These are phyloP conservation scores for Coecobrya sp. DNA, from an alignment of 2,888 invertebrate species.

Conservation along the genomic window DNA sequence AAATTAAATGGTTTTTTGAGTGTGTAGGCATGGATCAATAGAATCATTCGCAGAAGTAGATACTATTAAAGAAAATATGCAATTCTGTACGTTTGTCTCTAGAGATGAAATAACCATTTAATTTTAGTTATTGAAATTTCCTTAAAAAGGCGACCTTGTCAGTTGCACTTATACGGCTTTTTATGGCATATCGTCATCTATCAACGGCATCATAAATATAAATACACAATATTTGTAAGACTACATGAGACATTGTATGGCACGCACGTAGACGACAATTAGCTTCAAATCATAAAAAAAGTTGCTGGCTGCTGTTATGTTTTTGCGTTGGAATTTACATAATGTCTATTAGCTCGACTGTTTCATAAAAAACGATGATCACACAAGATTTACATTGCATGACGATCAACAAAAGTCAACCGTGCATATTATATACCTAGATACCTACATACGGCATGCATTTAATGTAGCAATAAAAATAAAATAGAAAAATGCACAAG, in stretches of 20 bases:
- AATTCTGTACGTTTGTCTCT: neutral
- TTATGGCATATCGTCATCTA: neutral
- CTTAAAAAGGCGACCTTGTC: constrained; percentile 40
- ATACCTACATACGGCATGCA: neutral
- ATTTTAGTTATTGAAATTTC: constrained; percentile 32
- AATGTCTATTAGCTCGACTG: neutral
- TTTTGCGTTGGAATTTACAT: neutral
- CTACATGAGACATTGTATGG: too few species aligned
- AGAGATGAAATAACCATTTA: neutral
- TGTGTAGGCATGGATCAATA: neutral
- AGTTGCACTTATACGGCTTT: neutral
- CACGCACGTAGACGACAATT: neutral
- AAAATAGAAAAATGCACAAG: neutral
- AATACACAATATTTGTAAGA: neutral
- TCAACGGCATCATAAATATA: neutral
- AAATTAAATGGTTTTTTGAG: neutral
- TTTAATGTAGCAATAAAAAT: constrained; percentile 11
- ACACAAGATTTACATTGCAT: constrained; percentile 12
- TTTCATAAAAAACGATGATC: neutral
- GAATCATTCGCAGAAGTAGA: neutral
- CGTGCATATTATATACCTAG: neutral
- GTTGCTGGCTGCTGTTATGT: neutral
- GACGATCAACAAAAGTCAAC: neutral
- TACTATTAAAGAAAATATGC: neutral
- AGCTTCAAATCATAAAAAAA: neutral